Percentiles rank a stretch among this genome's conserved stretches.
These are phyloP conservation scores for Hypotaenidia philippensis DNA, from an alignment of 2,797 vertebrate species.

Conservation along the genomic window DNA sequence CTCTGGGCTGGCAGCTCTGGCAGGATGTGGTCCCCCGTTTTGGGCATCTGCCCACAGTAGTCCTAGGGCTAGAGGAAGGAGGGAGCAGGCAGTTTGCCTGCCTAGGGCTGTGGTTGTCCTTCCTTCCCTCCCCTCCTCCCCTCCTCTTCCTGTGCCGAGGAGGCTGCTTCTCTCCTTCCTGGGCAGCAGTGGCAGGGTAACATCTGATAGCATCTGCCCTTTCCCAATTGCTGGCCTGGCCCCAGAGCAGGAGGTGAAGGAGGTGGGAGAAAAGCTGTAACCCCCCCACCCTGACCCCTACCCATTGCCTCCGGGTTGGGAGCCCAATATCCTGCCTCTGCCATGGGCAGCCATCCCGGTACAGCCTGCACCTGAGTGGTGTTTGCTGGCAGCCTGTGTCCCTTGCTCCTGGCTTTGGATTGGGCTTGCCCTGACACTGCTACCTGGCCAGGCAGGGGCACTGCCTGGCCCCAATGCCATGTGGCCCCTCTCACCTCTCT, in stretches of 20 bases:
- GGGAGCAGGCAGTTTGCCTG: background rate
- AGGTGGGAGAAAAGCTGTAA: background rate
- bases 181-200: background rate
- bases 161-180: constrained; percentile 43
- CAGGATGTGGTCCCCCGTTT: accelerated
- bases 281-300: too few relatives aligned
- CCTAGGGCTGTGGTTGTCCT: constrained; percentile 57
- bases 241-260: background rate
- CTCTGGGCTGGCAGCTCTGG: background rate
- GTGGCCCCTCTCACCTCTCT: constrained; percentile 7
- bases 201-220: background rate
- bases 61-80: background rate
- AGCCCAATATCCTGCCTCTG: background rate
- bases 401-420: background rate
- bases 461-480: accelerated
- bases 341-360: accelerated
- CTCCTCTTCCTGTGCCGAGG: constrained; percentile 29
- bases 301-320: accelerated
- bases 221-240: background rate
- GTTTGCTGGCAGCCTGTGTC: background rate
- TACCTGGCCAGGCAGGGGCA: background rate
- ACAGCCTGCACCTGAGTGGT: background rate
- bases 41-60: background rate
- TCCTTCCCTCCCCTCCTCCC: constrained; percentile 42
- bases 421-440: background rate